Evolutionary conservation across 2,888 invertebrate genomes (phyloP), one percentile per base, ranked within the genome.

Genomic region (Ophioninae sp.): DNA sequence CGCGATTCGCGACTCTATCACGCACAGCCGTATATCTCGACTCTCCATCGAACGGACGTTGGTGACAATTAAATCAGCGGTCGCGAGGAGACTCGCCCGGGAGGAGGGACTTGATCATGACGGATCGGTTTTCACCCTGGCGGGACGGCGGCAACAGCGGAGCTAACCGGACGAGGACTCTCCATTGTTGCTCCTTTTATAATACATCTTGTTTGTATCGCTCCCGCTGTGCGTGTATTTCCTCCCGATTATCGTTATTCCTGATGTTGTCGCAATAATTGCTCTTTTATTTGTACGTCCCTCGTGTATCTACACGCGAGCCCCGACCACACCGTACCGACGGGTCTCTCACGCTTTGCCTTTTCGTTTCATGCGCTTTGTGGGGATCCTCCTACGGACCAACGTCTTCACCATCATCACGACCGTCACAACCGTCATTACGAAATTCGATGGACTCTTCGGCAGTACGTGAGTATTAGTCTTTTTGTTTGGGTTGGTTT

Each of bases 51-150:
- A 84, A 79, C 81, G 84, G 81, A 84, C 84, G 84, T 84, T 87
- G 89, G 90, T 91, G 91, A 92, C 92, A 91, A 91, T 91, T 91
- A 92, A 92, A 92, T 92, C 91, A 92, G 89, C 91, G 91, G 90
- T 91, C 8, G 9, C 8, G 41, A 41, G 41, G 41, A 41, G 41
- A 6, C n/a, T n/a, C n/a, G 41, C 8, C 8, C 3, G 41, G 1
- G 13, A 17, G 3, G 51, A 2, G 51, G 13, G 86, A 86, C 79
- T 88, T 92, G 91, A 92, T 91, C 91, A 92, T 92, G 92, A 92
- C 91, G 91, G 91, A 92, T 92, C 88, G 88, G 84, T 86, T 81
- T 85, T 87, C 81, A 64, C 72, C 6, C 58, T 6, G n/a, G n/a
- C 10, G 51, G 17, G 73, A 79, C 81, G 76, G 79, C 76, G 74